Evolutionary conservation across 2,797 vertebrate species (phyloP), one percentile per base, ranked within the genome.

Genomic region (Synaphobranchus kaupii): DNA sequence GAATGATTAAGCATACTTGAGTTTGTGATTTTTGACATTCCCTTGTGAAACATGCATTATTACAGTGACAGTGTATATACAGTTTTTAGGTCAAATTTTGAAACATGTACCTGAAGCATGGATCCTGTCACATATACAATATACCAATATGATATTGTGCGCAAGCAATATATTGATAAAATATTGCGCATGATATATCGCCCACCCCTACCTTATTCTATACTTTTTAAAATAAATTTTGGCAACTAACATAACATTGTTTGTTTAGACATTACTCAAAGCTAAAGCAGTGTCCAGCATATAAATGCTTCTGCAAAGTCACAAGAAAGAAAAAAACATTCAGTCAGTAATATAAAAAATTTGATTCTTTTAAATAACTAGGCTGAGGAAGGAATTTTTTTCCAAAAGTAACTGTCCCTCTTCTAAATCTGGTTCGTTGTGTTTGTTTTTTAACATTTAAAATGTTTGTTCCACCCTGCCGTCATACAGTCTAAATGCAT

Each of bases 401-500:
- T 82, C 25, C n/a, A 50, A 84, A 56, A 31, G n/a, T 84, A 54
- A 39, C 28, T 39, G 0, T 28, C 1, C 25, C 44, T 28, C 13
- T 52, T 25, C 3, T 25, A n/a, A 58, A 5, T 60, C 39, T 66
- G 86, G 22, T 0, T 68, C 20, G 50, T 48, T 73, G 34, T n/a
- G 39, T 84, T 52, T 63, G 6, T 63, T 28, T 56, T 63, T 31
- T 34, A 17, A 47, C 50, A 17, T 76, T 20, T 31, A 2, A 34
- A 22, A 52, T 15, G 31, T n/a, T 76, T 60, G 73, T 28, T 39
- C 9, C 31, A 50, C 48, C 60, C 34, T 52, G n/a, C 17, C 80
- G 56, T 71, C 80, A 56, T 63, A 34, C 39, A 63, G 13, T 63
- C 25, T 84, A 58, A 84, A 87, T 22, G 68, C n/a, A 9, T 44